Base-by-base conservation (phyloP, 2,888 invertebrate species). In the Patella pellucida region DNA sequence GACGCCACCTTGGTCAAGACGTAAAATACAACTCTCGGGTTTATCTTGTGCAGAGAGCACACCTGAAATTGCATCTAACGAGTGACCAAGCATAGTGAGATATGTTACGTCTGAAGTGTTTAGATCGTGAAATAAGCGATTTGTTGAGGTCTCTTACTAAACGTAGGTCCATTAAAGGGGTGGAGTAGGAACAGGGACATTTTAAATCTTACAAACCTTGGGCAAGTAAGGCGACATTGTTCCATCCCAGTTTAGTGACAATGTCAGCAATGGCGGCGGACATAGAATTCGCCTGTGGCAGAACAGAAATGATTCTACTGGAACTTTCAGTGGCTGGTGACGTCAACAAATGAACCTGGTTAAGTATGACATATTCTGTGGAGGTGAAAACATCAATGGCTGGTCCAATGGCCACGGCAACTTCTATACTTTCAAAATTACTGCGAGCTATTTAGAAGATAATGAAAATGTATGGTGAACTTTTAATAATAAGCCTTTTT, bases 301-400 rank as follows among this genome's bases (percentile, higher is more conserved):
- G 75, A 23, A 88, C 81, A 15, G 86, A 83, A 68, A 87, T 82
- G 3, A 84, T 82, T 67, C 84, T 73, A 14, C 80, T 78, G 52
- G 82, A 80, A 67, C 82, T 82, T 69, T 77, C 74, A 2, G 79
- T 80, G 15, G 78, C 77, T n/a, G 83, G 79, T 76, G 85, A 85
- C 71, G 88, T 88, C 74, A 88, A 81, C 50, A 87, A 78, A 72
- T 86, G 86, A 14, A 82, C 75, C 76, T 86, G 86, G 23, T 84
- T 77, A 2, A 79, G 73, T 52, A 88, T 87, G 79, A 88, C 86
- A 79, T 88, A 88, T 41, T 85, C 83, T 52, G 85, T 85, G 41
- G 88, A 88, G 7, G 87, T 85, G 72, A 88, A 88, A 3, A 86
- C 86, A 73, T 87, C 85, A 41, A 88, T 87, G 77, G 84, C 84